A percentile compares a stretch with the other conserved stretches of the same genome.
Evolutionary conservation across 2,797 vertebrate genomes (phyloP).

Genomic region (Oreortyx pictus): DNA sequence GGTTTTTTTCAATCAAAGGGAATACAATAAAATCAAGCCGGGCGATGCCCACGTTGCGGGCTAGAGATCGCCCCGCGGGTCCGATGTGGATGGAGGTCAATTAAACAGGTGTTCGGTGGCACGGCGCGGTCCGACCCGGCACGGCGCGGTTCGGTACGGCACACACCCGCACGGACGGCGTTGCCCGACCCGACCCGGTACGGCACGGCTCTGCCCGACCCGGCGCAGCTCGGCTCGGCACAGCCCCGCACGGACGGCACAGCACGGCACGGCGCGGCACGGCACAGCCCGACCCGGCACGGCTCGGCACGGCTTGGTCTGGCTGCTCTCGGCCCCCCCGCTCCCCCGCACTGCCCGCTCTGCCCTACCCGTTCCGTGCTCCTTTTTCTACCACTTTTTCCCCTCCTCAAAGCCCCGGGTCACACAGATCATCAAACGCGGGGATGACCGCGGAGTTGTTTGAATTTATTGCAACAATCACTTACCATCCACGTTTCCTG

Average conservation of each 20-base stretch:
- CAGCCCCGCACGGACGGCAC: too few species aligned
- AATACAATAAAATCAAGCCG: conserved; percentile 24
- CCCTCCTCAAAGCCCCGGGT: conserved; percentile 5
- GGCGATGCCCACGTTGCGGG: not conserved
- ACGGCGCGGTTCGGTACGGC: too few species aligned
- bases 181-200: too few species aligned
- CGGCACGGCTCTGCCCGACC: too few species aligned
- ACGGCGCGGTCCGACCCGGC: not conserved
- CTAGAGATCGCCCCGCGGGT: not conserved
- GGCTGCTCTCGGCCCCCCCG: not conserved
- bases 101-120: conserved; percentile 67
- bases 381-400: not conserved
- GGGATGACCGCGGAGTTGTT: conserved; percentile 64
- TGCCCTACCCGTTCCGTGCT: not conserved
- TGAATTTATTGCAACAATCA: conserved; percentile 76
- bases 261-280: too few species aligned
- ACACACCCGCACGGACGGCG: too few species aligned
- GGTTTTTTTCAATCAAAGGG: not conserved
- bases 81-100: not conserved
- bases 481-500: conserved; percentile 77
- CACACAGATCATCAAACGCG: conserved; percentile 60
- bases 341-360: not conserved
- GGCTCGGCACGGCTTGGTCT: not conserved
- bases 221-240: too few species aligned
- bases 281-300: too few species aligned